Evolutionary conservation across 2,113 vertebrate species (phyloP).

Genomic region (Platysteira castanea): DNA sequence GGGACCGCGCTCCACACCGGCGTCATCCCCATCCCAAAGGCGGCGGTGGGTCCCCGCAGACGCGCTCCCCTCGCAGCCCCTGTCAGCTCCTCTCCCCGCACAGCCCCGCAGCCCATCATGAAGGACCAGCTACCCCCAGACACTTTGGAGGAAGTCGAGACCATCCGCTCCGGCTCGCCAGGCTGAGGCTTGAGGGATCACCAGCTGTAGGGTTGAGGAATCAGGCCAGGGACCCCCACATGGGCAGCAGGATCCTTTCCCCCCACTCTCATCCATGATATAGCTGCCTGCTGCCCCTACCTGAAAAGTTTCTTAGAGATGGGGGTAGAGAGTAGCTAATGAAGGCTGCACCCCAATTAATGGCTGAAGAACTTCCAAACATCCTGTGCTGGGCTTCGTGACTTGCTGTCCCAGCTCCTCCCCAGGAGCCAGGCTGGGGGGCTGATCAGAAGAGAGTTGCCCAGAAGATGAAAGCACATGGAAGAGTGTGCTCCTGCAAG

Average conservation of each 20-base stretch:
- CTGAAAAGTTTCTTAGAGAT: not conserved
- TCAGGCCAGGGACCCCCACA: accelerated
- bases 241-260: not conserved
- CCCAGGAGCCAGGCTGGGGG: accelerated
- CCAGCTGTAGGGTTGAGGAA: too few relatives aligned
- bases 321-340: not conserved
- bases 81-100: too few relatives aligned
- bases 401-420: not conserved
- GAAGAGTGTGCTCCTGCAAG: not conserved
- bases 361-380: not conserved
- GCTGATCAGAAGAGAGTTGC: not conserved
- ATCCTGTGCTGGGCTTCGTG: accelerated
- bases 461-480: accelerated
- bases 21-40: not conserved
- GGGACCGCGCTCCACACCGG: not conserved
- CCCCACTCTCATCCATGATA: not conserved
- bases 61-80: not conserved
- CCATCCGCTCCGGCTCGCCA: accelerated
- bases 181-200: not conserved
- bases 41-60: not conserved
- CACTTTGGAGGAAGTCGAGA: accelerated
- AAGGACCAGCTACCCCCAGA: too few relatives aligned
- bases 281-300: not conserved
- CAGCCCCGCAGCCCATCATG: not conserved
- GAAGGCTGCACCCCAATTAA: not conserved